Conservation (phyloP, 2,113 vertebrate genomes). For the Uropsilus gracilis region DNA sequence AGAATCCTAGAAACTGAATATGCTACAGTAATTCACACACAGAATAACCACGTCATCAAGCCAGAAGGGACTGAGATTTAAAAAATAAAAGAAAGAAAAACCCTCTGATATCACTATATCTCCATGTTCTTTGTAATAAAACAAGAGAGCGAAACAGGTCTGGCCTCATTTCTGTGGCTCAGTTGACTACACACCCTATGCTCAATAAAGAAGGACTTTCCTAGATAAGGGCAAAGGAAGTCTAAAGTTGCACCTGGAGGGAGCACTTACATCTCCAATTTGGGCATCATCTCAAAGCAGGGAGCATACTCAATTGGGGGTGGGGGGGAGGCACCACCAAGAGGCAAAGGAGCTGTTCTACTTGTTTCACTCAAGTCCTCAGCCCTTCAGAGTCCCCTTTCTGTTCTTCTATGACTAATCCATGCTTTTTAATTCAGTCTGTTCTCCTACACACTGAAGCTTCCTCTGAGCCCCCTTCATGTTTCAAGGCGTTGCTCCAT, state of each 20-base stretch:
- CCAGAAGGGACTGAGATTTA: constrained; percentile 16
- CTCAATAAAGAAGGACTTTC: not conserved
- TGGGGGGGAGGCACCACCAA: not conserved
- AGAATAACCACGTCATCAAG: not conserved
- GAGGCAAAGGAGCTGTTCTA: not conserved
- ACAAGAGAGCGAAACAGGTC: not conserved
- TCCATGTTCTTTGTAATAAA: not conserved
- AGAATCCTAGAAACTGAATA: constrained; percentile 49
- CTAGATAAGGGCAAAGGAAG: not conserved
- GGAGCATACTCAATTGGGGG: too few species aligned
- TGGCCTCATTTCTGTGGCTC: constrained; percentile 57
- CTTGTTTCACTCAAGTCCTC: not conserved
- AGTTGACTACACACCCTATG: not conserved
- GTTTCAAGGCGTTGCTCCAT: not conserved
- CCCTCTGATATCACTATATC: not conserved
- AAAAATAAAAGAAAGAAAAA: not conserved
- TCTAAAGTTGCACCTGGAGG: not conserved
- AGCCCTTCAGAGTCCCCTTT: not conserved
- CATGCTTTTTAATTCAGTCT: not conserved
- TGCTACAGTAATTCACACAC: not conserved
- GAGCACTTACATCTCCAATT: not conserved
- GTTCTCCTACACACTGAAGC: not conserved
- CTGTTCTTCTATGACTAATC: not conserved
- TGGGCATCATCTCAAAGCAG: constrained; percentile 20
- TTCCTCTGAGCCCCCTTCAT: not conserved